Base-by-base conservation (phyloP, 1,140 invertebrate genomes). In the Stegodyphus mimosarum region DNA sequence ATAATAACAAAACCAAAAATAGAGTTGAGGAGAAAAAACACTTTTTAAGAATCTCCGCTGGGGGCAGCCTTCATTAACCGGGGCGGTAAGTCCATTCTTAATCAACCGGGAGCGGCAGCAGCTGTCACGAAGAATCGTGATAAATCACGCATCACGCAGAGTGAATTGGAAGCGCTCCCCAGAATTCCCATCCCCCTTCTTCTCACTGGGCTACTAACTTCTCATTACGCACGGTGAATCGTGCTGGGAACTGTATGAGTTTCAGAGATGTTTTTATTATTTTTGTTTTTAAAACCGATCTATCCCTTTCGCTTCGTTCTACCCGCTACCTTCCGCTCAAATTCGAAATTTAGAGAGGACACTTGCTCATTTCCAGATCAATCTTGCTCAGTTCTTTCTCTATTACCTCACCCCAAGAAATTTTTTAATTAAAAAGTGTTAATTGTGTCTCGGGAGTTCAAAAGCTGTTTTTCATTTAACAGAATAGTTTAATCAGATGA, bases 241-340 rank as follows among this genome's bases (percentile, higher is more conserved):
- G 81, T 83, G 81, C 81, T 83, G 81, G 64, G 81, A 83, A 75
- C 81, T 51, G 72, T 83, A 83, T 83, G 81, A 83, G 81, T 75
- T 52, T 83, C 55, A 51, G 51, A 67, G 5, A 83, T 75, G 64
- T 67, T 67, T 51, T 72, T 2, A 15, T 73, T 83, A 60, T 73
- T 64, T 50, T 75, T 50, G 9, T 83, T 52, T 76, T 75, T 33
- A 33, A 33, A 33, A 33, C 3, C 33, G 33, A 33, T 33, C 33
- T 33, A 33, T 33, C 33, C 33, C 33, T 33, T 33, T 33, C 33
- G 33, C 33, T 3, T 33, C 33, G 33, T 33, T 33, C 33, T 33
- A 33, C 33, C 33, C 33, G 33, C 33, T 33, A 33, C 33, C 33
- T 33, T 33, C 33, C 33, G 33, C 33, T 33, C 33, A 33, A 33